These are phyloP conservation scores for Rhynchopsitta pachyrhyncha DNA, from an alignment of 2,113 vertebrate genomes.

Conservation along the genomic window DNA sequence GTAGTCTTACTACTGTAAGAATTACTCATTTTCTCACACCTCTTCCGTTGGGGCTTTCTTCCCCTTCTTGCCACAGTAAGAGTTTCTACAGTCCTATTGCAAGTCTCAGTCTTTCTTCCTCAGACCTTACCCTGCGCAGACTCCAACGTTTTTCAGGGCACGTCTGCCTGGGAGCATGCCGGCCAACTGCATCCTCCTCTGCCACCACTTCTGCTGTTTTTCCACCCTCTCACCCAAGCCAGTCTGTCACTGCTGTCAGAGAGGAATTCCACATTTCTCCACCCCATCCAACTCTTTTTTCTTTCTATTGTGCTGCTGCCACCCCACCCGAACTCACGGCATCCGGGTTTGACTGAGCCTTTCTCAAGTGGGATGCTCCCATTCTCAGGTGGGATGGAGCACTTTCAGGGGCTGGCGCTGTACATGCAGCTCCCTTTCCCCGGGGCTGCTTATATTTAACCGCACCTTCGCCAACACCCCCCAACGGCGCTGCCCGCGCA, in stretches of 20 bases:
- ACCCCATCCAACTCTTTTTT: neutral
- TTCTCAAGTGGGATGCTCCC: neutral
- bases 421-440: neutral
- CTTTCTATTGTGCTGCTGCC: neutral
- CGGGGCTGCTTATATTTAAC: rapidly evolving
- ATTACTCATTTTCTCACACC: rapidly evolving
- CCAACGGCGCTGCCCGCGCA: neutral
- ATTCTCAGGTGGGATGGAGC: neutral
- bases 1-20: neutral
- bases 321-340: neutral
- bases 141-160: neutral
- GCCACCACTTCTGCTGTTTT: neutral
- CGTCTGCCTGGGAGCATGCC: neutral
- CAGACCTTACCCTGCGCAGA: neutral
- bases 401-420: rapidly evolving
- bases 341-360: rapidly evolving
- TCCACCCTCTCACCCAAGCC: neutral
- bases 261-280: neutral
- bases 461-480: neutral
- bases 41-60: neutral
- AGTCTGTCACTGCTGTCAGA: neutral
- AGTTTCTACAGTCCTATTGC: neutral
- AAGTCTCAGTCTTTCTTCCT: neutral
- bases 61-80: neutral
- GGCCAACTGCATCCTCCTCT: neutral